Evolutionary conservation across 2,113 vertebrate species (phyloP).

Genomic region (Phylloscopus trochilus): DNA sequence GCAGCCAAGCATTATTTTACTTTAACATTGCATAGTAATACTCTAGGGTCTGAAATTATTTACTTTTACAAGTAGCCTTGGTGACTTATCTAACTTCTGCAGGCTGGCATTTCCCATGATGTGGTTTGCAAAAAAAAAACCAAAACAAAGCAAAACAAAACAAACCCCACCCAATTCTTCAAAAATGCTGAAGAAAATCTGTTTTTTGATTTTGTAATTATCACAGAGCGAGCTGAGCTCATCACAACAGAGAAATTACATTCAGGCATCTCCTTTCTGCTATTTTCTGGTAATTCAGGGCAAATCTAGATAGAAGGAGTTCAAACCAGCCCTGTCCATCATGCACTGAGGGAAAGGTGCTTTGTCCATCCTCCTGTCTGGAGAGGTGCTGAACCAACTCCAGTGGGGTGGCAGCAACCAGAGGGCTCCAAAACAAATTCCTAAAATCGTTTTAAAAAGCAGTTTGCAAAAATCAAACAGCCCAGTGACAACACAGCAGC

Average conservation of each 20-base stretch:
- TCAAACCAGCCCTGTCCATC: neutral
- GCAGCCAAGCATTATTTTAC: neutral
- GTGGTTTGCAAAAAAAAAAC: neutral
- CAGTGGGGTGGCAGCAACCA: neutral
- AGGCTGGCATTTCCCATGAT: neutral
- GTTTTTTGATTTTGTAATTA: neutral
- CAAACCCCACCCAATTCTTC: neutral
- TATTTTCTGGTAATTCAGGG: neutral
- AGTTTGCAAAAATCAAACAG: neutral
- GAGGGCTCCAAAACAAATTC: neutral
- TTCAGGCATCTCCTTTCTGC: neutral
- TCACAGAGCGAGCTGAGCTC: neutral
- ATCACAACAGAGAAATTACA: neutral
- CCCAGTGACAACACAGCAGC: neutral
- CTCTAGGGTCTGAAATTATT: neutral
- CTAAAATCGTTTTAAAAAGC: neutral
- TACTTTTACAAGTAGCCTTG: neutral
- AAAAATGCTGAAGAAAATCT: neutral
- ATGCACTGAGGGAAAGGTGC: neutral
- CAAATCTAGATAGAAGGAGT: neutral
- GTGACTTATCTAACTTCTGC: neutral
- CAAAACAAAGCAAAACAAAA: too few species aligned
- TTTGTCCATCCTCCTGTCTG: neutral
- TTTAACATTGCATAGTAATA: neutral
- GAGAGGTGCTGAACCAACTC: neutral